Base-by-base conservation (phyloP, 2,888 invertebrate genomes). In the Agonopterix arenella region DNA sequence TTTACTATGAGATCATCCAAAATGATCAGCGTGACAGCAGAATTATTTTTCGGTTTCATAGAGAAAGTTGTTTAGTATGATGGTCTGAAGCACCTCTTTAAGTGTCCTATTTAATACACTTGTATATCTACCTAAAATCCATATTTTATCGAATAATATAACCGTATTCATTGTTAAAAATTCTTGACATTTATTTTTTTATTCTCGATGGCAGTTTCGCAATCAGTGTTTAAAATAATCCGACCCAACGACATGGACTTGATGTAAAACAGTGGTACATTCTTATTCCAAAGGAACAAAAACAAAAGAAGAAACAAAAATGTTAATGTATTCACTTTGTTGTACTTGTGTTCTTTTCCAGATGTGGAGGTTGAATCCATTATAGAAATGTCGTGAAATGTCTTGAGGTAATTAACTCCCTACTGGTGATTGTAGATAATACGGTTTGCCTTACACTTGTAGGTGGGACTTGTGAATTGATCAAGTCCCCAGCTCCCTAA, bases 341-440 rank as follows among this genome's bases (percentile, higher is more conserved):
- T 89, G 89, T 89, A 89, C 88, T 89, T 89, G 89, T 88, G 88
- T 88, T 88, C 88, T 89, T 89, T 89, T 88, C 78, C 89, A 89
- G 89, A 86, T 89, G 74, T 86, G 88, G 89, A 84, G 86, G 81
- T 88, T 88, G 85, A 88, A 83, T 85, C 84, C 80, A 83, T 86
- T 82, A 85, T 86, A 84, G 81, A 82, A 84, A 84, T 84, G 72
- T 88, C 86, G 88, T 83, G 86, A 88, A 86, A 84, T 86, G 80
- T 86, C 76, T 85, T 85, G 89, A 89, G 89, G 89, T 89, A 89
- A 89, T 88, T 89, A 88, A 88, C 85, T 88, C 81, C 73, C 83
- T 88, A 85, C 81, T 85, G 86, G 88, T 85, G 88, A 80, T 79
- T 78, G 86, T 85, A 85, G 83, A 73, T 79, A 80, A 78, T 76